These are phyloP conservation scores for Pyrgilauda ruficollis DNA, from an alignment of 2,113 vertebrate genomes.

Conservation along the genomic window DNA sequence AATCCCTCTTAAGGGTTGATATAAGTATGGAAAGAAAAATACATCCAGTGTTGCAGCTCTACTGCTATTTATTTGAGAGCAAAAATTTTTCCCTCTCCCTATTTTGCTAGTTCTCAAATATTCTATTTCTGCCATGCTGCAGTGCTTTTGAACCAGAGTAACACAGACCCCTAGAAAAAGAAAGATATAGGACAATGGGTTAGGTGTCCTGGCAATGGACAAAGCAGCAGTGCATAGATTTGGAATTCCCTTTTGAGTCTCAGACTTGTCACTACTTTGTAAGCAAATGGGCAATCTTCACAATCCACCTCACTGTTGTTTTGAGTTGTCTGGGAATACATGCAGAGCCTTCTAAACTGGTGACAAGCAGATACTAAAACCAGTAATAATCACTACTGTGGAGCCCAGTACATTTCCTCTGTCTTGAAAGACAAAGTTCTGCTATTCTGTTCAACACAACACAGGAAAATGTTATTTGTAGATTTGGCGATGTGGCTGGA, in stretches of 20 bases:
- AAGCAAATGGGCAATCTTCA: neutral
- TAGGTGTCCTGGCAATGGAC: neutral
- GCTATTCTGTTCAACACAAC: neutral
- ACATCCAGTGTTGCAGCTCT: neutral
- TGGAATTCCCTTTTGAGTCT: neutral
- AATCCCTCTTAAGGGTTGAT: constrained; percentile 4
- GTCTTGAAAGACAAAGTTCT: neutral
- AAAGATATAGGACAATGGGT: neutral
- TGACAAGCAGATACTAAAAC: neutral
- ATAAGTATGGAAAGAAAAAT: neutral
- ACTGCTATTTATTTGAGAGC: neutral
- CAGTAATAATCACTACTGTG: neutral
- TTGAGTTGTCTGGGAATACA: neutral
- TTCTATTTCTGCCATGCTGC: neutral
- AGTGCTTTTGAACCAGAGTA: neutral
- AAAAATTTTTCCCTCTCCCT: neutral
- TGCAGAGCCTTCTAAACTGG: neutral
- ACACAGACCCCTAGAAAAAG: neutral
- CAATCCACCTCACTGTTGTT: neutral
- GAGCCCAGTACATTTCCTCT: neutral
- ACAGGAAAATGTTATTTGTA: neutral
- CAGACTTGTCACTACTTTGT: neutral
- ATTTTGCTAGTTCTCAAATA: neutral
- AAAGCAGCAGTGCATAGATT: neutral
- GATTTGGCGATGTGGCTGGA: neutral